These are phyloP conservation scores for Lordiphosa clarofinis DNA, from an alignment of 1,140 invertebrate species.

Conservation along the genomic window DNA sequence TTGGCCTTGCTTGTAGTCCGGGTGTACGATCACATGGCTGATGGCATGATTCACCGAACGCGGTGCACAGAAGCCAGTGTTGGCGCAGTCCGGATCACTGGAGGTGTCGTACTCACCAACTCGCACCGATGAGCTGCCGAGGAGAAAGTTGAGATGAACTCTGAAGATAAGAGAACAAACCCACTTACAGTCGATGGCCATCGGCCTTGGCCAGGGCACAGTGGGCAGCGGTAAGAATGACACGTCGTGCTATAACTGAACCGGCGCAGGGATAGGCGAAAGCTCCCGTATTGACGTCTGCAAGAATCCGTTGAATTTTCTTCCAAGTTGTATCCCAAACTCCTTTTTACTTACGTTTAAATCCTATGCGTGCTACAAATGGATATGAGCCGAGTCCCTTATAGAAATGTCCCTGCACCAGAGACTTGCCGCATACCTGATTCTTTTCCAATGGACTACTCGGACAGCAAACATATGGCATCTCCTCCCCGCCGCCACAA, in stretches of 20 bases:
- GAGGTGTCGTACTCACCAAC: constrained; percentile 84
- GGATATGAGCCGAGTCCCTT: constrained; percentile 85
- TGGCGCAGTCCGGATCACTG: constrained; percentile 84
- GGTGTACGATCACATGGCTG: constrained; percentile 85
- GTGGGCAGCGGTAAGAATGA: constrained; percentile 86
- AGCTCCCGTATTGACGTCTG: constrained; percentile 83
- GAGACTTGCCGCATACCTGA: constrained; percentile 82
- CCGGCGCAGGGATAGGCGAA: constrained; percentile 86
- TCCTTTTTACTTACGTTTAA: constrained; percentile 81
- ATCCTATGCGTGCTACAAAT: constrained; percentile 85
- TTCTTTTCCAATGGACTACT: constrained; percentile 75
- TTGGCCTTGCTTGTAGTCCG: constrained; percentile 84
- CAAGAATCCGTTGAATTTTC: constrained; percentile 14
- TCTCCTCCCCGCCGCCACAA: constrained; percentile 70
- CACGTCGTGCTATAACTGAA: constrained; percentile 83
- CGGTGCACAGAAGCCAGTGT: constrained; percentile 84
- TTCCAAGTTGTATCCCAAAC: not conserved
- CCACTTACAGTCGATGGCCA: constrained; percentile 84
- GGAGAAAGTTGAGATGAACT: constrained; percentile 30
- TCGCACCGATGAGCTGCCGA: constrained; percentile 81
- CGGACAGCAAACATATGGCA: constrained; percentile 78
- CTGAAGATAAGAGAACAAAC: constrained; percentile 3
- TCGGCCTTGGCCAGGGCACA: constrained; percentile 86
- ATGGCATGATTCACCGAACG: constrained; percentile 84
- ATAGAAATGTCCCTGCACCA: constrained; percentile 84